Evolutionary conservation across 2,888 invertebrate species (phyloP).

Genomic region (Conops quadrifasciatus): DNA sequence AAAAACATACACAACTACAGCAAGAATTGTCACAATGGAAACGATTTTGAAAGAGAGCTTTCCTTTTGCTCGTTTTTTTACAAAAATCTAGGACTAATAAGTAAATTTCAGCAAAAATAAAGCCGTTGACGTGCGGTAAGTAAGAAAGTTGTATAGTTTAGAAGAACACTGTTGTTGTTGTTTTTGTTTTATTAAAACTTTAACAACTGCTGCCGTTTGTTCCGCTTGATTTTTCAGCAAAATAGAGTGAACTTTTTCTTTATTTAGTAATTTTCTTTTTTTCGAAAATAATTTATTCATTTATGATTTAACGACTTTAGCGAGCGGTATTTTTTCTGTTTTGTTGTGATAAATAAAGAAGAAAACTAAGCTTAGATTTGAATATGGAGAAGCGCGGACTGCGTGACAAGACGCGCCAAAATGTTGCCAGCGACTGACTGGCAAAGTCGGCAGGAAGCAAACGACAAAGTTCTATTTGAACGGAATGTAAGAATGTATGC

Average conservation of each 20-base stretch:
- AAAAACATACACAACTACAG: slow-evolving; percentile 8
- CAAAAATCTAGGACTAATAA: not conserved
- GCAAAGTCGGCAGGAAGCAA: slow-evolving; percentile 7
- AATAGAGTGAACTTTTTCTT: not conserved
- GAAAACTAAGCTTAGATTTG: slow-evolving; percentile 43
- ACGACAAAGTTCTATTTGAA: slow-evolving; percentile 22
- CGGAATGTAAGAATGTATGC: not conserved
- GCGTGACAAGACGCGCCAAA: slow-evolving; percentile 65
- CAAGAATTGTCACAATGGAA: not conserved
- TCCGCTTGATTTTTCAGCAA: not conserved
- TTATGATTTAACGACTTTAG: not conserved
- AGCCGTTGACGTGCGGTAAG: no score
- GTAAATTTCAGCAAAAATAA: not conserved
- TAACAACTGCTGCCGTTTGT: not conserved
- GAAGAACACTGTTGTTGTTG: not conserved
- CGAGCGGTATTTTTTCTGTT: not conserved
- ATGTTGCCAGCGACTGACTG: slow-evolving; percentile 62
- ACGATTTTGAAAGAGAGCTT: no score
- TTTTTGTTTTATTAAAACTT: no score
- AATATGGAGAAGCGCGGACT: slow-evolving; percentile 59
- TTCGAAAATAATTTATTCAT: not conserved
- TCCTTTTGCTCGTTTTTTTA: no score
- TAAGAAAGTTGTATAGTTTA: no score
- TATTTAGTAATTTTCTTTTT: not conserved
- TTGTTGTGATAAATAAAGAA: slow-evolving; percentile 6